Base-by-base conservation (phyloP, 2,888 invertebrate genomes). In the Augiades crinisus region DNA sequence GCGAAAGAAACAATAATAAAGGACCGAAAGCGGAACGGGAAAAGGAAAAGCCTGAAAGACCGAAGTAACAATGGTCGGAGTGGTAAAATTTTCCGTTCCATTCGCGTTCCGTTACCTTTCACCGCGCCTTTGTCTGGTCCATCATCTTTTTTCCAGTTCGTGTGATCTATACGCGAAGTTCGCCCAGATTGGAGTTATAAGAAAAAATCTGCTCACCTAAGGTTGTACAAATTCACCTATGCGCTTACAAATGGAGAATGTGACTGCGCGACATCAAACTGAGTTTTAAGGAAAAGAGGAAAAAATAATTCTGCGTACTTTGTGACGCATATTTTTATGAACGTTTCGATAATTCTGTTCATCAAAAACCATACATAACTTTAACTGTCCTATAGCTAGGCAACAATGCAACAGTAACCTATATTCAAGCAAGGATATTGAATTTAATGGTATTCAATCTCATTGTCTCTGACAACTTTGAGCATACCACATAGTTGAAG, bases 21-120 rank as follows among this genome's bases (percentile, higher is more conserved):
- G 43, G 47, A 24, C 38, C 37, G 51, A 46, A 50, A 52, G 24
- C 22, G 33, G 30, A 34, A 41, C 27, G 24, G 41, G 6, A 21
- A 34, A 34, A 38, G 30, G 45, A 41, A 41, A 40, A 21, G 34
- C 41, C 36, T 17, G 43, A 17, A 34, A 41, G 37, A 30, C 17
- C 14, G 31, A 50, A 50, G 40, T 33, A 50, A 59, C 55, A 55
- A 59, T 58, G 57, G 57, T 47, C 38, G 17, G 50, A 56, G 55
- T 56, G 56, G 44, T 51, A 60, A 61, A 61, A 57, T 61, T 60
- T 59, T 60, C 60, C 59, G 68, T 71, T 72, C 69, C 63, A 67
- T 71, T 70, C 68, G 68, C 62, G 69, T 71, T 74, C 75, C 66
- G 71, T 74, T 76, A 74, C 70, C 63, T 44, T 46, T 33, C n/a